Base-by-base conservation (phyloP, 2,113 vertebrate species). In the Xenus cinereus region DNA sequence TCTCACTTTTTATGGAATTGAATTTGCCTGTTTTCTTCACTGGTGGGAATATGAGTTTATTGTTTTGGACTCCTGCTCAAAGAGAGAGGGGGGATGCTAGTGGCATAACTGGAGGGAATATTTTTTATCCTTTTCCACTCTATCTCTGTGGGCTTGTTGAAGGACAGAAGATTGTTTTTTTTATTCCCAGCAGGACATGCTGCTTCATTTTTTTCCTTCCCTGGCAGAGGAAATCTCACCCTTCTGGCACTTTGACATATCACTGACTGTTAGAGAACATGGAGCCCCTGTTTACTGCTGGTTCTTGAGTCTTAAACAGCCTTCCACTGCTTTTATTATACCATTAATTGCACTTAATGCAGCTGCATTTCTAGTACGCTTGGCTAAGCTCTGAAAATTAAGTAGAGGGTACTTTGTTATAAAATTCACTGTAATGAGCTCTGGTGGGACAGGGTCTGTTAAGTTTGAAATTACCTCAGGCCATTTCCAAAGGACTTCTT, bases 341-440 rank as follows among this genome's bases (percentile, higher is more conserved):
- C 98, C 98, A 98, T 99, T 99, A 99, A 99, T 99, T 99, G 98
- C 97, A 97, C 97, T 98, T 99, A 99, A 99, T 99, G 98, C 98
- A 98, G 98, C 98, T 97, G 98, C 98, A 98, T 99, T 98, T 98
- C 97, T 97, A 89, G 72, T 98, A 98, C 10, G 98, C 98, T 98
- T 98, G 98, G 97, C 98, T 98, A 98, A 98, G 82, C 98, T 98
- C 98, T 98, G 98, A 98, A 99, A 99, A 99, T 99, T 98, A 98
- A 98, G 98, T 98, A 98, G 97, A 98, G 97, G 97, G 97, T 98
- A 98, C 98, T 98, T 98, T 98, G 98, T 99, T 99, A 98, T 99
- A 99, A 98, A 98, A 99, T 98, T 98, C 97, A 97, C 97, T 98
- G 95, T 99, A 99, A 99, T 99, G 98, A 99, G 98, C 98, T 99